Percentiles rank a stretch among this genome's conserved stretches.
Conservation (phyloP, 2,888 invertebrate genomes). For the Rotaria sp. region DNA sequence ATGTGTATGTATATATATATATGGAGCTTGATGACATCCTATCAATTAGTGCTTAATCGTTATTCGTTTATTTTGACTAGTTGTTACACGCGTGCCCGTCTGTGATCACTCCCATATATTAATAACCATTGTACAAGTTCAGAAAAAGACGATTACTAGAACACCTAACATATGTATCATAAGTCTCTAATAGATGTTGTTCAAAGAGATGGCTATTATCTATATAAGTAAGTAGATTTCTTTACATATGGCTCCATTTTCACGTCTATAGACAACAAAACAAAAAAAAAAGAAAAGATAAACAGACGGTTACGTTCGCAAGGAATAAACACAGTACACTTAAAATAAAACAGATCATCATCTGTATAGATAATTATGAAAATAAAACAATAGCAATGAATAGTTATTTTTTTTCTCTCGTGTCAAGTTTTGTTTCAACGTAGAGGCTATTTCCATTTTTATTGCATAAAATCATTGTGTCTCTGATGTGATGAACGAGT, state of each 20-base stretch:
- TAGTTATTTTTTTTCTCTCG: background rate
- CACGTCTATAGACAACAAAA: background rate
- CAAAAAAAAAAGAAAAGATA: too few relatives aligned
- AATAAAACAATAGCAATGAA: background rate
- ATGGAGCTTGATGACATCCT: background rate
- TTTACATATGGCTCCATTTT: background rate
- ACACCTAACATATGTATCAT: slow-evolving; percentile 7
- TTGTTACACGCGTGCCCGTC: background rate
- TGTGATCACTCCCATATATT: background rate
- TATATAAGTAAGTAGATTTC: background rate
- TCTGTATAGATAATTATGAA: background rate
- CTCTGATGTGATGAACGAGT: background rate
- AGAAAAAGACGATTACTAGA: background rate
- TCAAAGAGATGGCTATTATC: background rate
- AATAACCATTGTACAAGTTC: background rate
- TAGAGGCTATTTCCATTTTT: background rate
- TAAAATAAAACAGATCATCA: background rate
- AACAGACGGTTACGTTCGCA: background rate
- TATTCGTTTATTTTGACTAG: background rate
- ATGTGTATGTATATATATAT: background rate
- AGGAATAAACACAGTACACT: background rate
- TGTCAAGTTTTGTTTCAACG: background rate
- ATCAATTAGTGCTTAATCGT: slow-evolving; percentile 17
- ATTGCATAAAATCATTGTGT: slow-evolving; percentile 1
- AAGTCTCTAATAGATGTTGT: background rate